Percentiles rank a stretch among this genome's conserved stretches.
phyloP scores from a whole-genome alignment of 1,140 invertebrate species.

The Holotrichia oblita region DNA sequence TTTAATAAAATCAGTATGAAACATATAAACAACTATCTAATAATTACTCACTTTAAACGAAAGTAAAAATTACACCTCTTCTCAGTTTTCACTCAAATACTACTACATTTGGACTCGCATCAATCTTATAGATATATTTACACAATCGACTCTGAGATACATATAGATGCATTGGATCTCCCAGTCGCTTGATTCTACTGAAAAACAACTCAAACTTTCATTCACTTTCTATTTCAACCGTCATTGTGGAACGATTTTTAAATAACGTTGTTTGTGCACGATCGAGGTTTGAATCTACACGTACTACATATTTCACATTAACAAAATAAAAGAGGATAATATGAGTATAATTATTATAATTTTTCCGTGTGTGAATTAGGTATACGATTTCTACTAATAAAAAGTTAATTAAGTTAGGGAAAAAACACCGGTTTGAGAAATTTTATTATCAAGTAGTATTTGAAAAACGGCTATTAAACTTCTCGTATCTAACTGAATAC shows the following conservation, averaged over 20 bases:
- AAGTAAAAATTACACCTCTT: background rate
- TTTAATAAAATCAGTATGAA: no score
- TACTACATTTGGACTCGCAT: background rate
- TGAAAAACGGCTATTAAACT: no score
- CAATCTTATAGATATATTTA: background rate
- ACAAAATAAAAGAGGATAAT: background rate
- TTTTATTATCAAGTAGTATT: no score
- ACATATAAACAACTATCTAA: no score
- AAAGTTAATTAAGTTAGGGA: background rate
- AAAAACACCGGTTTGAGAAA: background rate
- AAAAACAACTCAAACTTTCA: slow-evolving; percentile 30
- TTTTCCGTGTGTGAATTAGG: background rate
- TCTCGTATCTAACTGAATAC: background rate
- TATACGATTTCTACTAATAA: background rate
- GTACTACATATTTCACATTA: background rate
- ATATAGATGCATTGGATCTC: background rate
- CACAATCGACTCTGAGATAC: background rate
- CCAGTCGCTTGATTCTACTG: background rate
- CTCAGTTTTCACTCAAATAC: background rate
- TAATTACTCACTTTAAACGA: background rate
- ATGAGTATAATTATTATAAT: background rate
- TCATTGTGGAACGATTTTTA: slow-evolving; percentile 20
- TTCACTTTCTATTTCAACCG: slow-evolving; percentile 38
- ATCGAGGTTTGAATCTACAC: background rate
- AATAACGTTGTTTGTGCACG: background rate